phyloP scores from a whole-genome alignment of 2,113 vertebrate genomes.

The Ondatra zibethicus region DNA sequence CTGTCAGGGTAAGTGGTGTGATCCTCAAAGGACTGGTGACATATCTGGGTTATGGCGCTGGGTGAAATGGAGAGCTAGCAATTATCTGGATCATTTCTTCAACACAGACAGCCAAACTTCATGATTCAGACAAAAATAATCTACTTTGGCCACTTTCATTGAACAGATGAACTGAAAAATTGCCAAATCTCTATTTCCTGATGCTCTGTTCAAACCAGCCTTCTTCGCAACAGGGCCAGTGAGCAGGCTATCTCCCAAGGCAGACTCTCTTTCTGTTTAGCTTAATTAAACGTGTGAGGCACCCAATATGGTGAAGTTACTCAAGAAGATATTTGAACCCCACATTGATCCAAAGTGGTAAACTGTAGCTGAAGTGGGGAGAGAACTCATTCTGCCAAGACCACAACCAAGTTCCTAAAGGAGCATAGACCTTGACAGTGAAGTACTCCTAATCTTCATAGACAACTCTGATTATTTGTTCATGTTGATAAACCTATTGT shows the following conservation, averaged over 20 bases:
- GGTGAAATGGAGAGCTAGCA: conserved; percentile 71
- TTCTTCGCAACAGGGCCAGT: conserved; percentile 46
- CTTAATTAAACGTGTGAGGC: conserved; percentile 66
- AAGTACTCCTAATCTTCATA: not conserved
- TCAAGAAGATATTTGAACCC: not conserved
- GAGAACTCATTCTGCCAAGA: not conserved
- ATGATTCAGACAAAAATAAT: conserved; percentile 71
- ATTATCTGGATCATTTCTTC: conserved; percentile 77
- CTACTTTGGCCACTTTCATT: conserved; percentile 61
- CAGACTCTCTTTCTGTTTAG: conserved; percentile 36
- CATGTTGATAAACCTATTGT: not conserved
- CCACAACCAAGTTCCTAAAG: not conserved
- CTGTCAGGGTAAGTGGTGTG: conserved; percentile 66
- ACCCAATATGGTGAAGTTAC: conserved; percentile 28
- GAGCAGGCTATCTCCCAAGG: not conserved
- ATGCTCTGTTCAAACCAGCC: conserved; percentile 46
- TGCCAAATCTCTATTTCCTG: conserved; percentile 58
- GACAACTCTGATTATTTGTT: not conserved
- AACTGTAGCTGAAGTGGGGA: not conserved
- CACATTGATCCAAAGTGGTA: conserved; percentile 21
- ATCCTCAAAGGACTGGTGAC: conserved; percentile 57
- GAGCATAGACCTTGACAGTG: not conserved
- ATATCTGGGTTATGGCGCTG: conserved; percentile 63
- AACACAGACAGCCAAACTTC: conserved; percentile 66
- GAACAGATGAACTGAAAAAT: conserved; percentile 73